Evolutionary conservation across 2,888 invertebrate genomes (phyloP), one percentile per base, ranked within the genome.

Genomic region (Euzetes globulus): DNA sequence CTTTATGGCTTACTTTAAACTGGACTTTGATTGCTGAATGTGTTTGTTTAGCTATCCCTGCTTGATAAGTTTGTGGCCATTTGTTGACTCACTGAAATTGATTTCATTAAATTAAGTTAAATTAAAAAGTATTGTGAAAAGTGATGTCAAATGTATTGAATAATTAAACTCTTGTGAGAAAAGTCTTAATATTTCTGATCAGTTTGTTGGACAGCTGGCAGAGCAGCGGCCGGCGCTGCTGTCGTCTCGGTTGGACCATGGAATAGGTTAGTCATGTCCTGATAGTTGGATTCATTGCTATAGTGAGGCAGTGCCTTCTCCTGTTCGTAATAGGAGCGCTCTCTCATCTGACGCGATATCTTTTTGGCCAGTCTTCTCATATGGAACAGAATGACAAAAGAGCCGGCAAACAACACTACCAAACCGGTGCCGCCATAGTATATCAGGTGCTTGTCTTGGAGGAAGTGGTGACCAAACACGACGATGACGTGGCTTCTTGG

Each of bases 261-360:
- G 50, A 71, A 65, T 17, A 65, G 41, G 41, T 33, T 41, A 33
- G 65, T 65, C 19, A 65, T 4, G 37, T 65, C 65, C 65, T 65
- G 65, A 37, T 65, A 65, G 19, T 65, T 33, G 41, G 37, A 7
- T 9, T 65, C 65, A 37, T 41, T 65, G n/a, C 29, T 65, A 37
- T 65, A 65, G 11, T 65, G 13, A 5, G 65, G 65, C 5, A 65
- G 19, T 19, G 65, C 9, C 19, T 74, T 74, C 27, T 74, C 74
- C 55, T 50, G 41, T 22, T 25, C 47, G 17, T 50, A 52, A 25
- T 74, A 74, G 1, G 74, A 41, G 0, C 37, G 25, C 58, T 74
- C 74, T 15, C 74, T 70, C 74, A 74, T 74, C 37, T 74, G 74
- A 27, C 47, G 29, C 17, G 71, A 71, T 9, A 74, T 74, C 70